Evolutionary conservation across 1,140 invertebrate species (phyloP), one percentile per base, ranked within the genome.

Genomic region (Babylonia areolata): DNA sequence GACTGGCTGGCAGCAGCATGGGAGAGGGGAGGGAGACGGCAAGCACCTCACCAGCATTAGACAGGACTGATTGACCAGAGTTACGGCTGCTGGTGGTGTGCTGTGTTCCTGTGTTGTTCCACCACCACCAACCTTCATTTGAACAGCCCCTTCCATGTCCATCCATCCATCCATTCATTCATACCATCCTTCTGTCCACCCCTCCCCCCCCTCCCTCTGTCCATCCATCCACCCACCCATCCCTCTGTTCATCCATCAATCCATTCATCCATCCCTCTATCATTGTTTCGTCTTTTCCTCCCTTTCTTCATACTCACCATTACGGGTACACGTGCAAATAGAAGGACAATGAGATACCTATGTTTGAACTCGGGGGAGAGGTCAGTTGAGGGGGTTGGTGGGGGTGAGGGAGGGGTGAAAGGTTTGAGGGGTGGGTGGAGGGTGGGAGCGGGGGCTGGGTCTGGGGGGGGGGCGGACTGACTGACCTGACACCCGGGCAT

Each of bases 291-390:
- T n/a, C n/a, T n/a, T n/a, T 78, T 78, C 37, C 37, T 78, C 37
- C 28, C 11, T 77, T 40, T 39, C 15, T 73, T 84, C 64, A 84
- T 84, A 73, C 64, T 84, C 82, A 39, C 39, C 64, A 84, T 33
- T 84, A 84, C 82, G 82, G 82, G 82, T 84, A 71, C 64, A 84
- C 20, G 82, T 84, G 82, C 82, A 84, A 84, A 84, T 46, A 46
- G 23, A 31, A 33, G 17, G n/a, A 54, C 23, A 54, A 33, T 39
- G 17, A 15, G 23, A 9, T 20, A 33, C 37, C 31, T 31, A 39
- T 31, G 31, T 3, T 40, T 54, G 81, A 33, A 17, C 54, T 37
- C 33, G 31, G 58, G n/a, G 20, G 20, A 69, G 31, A 2, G 33
- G 28, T 54, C 2, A 5, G 58, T 54, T 3, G 64, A 0, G n/a